These are phyloP conservation scores for Lymantria monacha DNA, from an alignment of 2,888 invertebrate species.

Conservation along the genomic window DNA sequence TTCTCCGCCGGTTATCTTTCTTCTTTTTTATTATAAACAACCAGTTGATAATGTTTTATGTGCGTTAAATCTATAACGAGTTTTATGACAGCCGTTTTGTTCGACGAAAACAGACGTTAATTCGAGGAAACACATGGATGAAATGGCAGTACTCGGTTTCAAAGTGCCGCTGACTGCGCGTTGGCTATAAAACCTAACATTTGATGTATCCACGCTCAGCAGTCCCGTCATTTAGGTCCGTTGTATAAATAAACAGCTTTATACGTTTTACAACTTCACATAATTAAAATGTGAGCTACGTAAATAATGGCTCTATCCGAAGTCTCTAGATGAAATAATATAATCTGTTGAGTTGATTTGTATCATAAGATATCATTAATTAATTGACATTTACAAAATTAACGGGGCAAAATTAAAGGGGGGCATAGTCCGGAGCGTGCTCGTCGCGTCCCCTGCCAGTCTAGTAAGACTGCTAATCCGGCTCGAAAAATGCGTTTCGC, in stretches of 20 bases:
- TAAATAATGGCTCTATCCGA: slow-evolving; percentile 32
- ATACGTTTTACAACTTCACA: slow-evolving; percentile 59
- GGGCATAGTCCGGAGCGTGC: too few species aligned
- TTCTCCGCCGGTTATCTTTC: slow-evolving; percentile 40
- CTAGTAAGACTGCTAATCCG: too few species aligned
- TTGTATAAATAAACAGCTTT: slow-evolving; percentile 71
- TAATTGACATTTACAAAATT: neutral
- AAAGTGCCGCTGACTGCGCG: slow-evolving; percentile 71
- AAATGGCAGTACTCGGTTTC: slow-evolving; percentile 74
- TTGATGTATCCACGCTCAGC: slow-evolving; percentile 69
- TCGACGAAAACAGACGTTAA: slow-evolving; percentile 79
- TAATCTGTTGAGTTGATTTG: neutral
- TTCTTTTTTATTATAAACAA: slow-evolving; percentile 64
- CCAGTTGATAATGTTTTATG: slow-evolving; percentile 72
- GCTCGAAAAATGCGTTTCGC: too few species aligned
- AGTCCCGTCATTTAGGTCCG: slow-evolving; percentile 59
- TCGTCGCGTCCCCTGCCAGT: too few species aligned
- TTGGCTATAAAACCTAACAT: slow-evolving; percentile 63
- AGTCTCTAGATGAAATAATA: neutral
- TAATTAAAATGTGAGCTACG: slow-evolving; percentile 45
- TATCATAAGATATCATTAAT: neutral
- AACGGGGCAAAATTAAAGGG: neutral
- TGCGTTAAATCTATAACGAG: slow-evolving; percentile 59
- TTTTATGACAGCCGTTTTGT: slow-evolving; percentile 75
- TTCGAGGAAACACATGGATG: slow-evolving; percentile 80